Percentiles rank a stretch among this genome's conserved stretches.
Conservation (phyloP, 2,888 invertebrate genomes). For the Lathronympha strigana region DNA sequence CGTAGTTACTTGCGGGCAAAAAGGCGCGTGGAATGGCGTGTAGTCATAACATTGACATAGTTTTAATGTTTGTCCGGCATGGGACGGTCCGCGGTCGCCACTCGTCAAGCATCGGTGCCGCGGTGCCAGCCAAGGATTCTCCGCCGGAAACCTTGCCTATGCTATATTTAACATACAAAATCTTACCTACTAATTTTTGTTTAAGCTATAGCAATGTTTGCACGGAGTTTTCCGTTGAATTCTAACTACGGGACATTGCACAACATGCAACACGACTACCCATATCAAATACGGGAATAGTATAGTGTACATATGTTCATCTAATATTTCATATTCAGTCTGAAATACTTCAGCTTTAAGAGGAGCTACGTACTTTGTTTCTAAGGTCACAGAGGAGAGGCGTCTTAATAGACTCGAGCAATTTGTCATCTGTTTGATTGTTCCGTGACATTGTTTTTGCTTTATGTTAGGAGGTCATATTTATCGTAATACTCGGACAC, state of each 20-base stretch:
- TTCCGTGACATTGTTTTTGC: constrained; percentile 41
- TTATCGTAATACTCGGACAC: constrained; percentile 20
- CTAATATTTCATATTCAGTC: background rate
- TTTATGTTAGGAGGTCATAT: constrained; percentile 29
- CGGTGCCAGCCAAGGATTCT: constrained; percentile 48
- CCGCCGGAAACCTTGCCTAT: constrained; percentile 31
- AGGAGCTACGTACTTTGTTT: constrained; percentile 4
- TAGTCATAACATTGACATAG: constrained; percentile 79
- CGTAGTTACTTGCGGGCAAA: constrained; percentile 63
- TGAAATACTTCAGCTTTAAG: constrained; percentile 24
- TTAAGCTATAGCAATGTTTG: constrained; percentile 10
- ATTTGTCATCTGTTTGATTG: constrained; percentile 39
- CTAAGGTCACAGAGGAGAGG: constrained; percentile 28
- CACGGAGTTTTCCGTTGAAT: constrained; percentile 17
- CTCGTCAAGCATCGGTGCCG: constrained; percentile 56
- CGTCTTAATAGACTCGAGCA: constrained; percentile 31
- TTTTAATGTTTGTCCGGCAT: constrained; percentile 53
- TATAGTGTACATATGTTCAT: background rate
- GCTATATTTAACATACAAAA: constrained; percentile 27
- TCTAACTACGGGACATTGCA: constrained; percentile 13
- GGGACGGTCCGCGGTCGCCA: constrained; percentile 48
- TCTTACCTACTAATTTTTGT: constrained; percentile 30
- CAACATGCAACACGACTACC: background rate
- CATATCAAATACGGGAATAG: background rate
- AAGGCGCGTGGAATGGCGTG: constrained; percentile 48